These are phyloP conservation scores for Alca torda DNA, from an alignment of 2,797 vertebrate genomes.

Conservation along the genomic window DNA sequence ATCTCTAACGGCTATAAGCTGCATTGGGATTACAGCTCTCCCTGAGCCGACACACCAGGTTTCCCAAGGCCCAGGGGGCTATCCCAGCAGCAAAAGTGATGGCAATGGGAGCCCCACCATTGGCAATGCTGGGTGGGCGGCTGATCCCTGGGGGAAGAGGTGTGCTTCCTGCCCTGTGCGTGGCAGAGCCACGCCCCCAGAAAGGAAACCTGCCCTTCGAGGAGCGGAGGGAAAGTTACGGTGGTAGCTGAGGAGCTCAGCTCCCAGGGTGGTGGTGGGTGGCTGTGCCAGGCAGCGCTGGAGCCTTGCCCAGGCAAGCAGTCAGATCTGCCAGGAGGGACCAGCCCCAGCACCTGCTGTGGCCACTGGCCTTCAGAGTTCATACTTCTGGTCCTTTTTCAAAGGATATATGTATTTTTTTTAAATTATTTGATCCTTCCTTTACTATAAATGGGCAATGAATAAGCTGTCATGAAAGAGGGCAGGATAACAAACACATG, in stretches of 20 bases:
- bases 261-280: no score
- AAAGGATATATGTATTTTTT: not conserved
- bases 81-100: not conserved
- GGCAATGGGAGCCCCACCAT: fast-evolving
- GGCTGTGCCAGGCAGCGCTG: not conserved
- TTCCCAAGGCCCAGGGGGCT: not conserved
- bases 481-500: fast-evolving
- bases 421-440: not conserved
- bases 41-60: not conserved
- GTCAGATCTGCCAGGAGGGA: not conserved
- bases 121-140: fast-evolving
- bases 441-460: not conserved
- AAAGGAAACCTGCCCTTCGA: not conserved
- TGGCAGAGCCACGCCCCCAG: fast-evolving
- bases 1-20: not conserved
- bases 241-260: not conserved
- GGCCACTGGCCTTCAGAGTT: not conserved
- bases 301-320: not conserved
- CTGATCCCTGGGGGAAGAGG: not conserved
- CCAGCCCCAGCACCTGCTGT: not conserved
- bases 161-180: not conserved
- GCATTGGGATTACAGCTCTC: not conserved
- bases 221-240: not conserved
- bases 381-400: not conserved
- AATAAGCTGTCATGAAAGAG: not conserved